Percentiles rank a stretch among this genome's conserved stretches.
These are phyloP conservation scores for Philotrypesis tridentata DNA, from an alignment of 1,140 invertebrate genomes.

Conservation along the genomic window DNA sequence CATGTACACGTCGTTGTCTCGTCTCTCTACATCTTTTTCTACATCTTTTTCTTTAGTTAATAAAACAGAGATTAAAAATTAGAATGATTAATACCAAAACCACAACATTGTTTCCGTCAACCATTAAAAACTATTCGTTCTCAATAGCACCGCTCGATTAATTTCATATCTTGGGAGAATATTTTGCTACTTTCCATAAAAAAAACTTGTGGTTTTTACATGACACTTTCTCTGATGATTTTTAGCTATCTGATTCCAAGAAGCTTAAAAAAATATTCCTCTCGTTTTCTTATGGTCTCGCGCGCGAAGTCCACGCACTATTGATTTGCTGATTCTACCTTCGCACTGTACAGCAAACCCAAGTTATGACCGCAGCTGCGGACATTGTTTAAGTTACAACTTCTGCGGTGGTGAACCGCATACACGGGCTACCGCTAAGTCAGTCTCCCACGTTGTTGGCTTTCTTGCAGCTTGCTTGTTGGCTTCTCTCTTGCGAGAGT, in stretches of 20 bases:
- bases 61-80: background rate
- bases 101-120: background rate
- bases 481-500: background rate
- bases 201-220: background rate
- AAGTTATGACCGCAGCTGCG: constrained; percentile 1
- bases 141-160: background rate
- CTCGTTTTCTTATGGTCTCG: background rate
- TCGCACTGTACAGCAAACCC: background rate
- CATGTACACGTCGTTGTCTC: background rate
- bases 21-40: too few relatives aligned
- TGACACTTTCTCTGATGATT: constrained; percentile 1
- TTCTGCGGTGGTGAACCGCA: constrained; percentile 3
- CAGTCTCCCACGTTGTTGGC: background rate
- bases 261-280: background rate
- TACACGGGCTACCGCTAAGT: background rate
- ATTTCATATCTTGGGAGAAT: background rate
- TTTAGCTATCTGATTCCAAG: background rate
- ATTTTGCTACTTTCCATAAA: too few relatives aligned
- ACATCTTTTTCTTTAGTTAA: too few relatives aligned
- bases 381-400: constrained; percentile 41
- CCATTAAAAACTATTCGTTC: background rate
- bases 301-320: background rate
- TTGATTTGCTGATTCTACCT: background rate
- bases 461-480: constrained; percentile 13
- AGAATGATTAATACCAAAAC: background rate